Base-by-base conservation (phyloP, 1,140 invertebrate genomes). In the Drosophila jambulina region DNA sequence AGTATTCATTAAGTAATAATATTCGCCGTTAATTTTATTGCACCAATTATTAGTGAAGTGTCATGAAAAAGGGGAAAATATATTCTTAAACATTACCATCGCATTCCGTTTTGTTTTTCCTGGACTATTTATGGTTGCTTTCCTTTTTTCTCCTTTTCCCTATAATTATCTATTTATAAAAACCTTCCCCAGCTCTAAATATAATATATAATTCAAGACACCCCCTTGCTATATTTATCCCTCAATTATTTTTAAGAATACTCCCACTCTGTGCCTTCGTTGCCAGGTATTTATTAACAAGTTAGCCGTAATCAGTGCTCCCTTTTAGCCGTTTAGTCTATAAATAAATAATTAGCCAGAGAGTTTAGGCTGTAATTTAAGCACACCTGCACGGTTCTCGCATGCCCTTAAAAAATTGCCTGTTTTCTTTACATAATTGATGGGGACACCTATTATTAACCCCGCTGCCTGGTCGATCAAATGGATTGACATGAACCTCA, bases 361-460 rank as follows among this genome's bases (percentile, higher is more conserved):
- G 45, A 45, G 25, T 36, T 25, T 38, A 29, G 62, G 23, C 63
- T 59, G 42, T 42, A 38, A 61, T 61, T 57, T 21, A 17, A 19
- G 40, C 27, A 45, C 72, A 61, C 64, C 21, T 64, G 45, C 7
- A 21, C 1, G 12, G 36, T 46, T 67, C 38, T 67, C 67, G 38
- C 48, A 64, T 29, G 48, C 1, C 23, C 29, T 17, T 34, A 15
- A 53, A 69, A 53, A 67, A 51, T n/a, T 3, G 2, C 3, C 19
- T 21, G 36, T 17, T 23, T 17, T 4, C 13, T 17, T 34, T 70
- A 32, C n/a, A 67, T 70, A 67, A 45, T 54, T 70, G 29, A 70
- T 36, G 48, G 45, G 23, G 21, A 17, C 15, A 29, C 17, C 48
- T 70, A 68, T 68, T 67, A 54, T 68, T 68, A 70, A 34, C 62